Evolutionary conservation across 2,888 invertebrate genomes (phyloP).

Genomic region (Germaria angustata): DNA sequence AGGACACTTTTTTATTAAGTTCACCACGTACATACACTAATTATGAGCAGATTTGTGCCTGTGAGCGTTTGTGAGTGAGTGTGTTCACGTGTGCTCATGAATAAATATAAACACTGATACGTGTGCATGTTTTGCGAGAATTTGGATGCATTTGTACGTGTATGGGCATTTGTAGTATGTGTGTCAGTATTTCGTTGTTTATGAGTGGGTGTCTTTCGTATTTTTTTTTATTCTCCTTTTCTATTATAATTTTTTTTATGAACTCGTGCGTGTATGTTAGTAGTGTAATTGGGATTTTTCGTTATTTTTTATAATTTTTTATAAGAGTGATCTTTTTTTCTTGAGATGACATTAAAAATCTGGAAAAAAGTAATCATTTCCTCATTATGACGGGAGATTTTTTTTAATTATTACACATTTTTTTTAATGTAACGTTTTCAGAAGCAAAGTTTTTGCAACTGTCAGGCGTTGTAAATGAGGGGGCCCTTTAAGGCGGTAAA

Average conservation of each 20-base stretch:
- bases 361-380: conserved; percentile 34
- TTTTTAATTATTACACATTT: conserved; percentile 8
- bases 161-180: neutral
- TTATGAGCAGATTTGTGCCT: conserved; percentile 14
- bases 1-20: conserved; percentile 26
- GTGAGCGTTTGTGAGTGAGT: neutral
- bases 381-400: conserved; percentile 30
- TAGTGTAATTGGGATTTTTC: conserved; percentile 48
- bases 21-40: conserved; percentile 59
- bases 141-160: neutral
- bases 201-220: neutral
- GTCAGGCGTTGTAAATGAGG: too few relatives aligned
- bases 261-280: conserved; percentile 33
- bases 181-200: conserved; percentile 3
- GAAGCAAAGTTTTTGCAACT: neutral
- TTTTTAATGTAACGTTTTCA: neutral
- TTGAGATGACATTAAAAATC: conserved; percentile 47
- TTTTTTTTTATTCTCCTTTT: neutral
- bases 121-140: neutral
- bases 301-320: neutral
- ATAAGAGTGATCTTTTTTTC: neutral
- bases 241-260: conserved; percentile 1
- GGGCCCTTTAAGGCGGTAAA: too few relatives aligned
- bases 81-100: neutral
- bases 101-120: neutral